Conservation (phyloP, 2,888 invertebrate species). For the Opisthograptis luteolata region DNA sequence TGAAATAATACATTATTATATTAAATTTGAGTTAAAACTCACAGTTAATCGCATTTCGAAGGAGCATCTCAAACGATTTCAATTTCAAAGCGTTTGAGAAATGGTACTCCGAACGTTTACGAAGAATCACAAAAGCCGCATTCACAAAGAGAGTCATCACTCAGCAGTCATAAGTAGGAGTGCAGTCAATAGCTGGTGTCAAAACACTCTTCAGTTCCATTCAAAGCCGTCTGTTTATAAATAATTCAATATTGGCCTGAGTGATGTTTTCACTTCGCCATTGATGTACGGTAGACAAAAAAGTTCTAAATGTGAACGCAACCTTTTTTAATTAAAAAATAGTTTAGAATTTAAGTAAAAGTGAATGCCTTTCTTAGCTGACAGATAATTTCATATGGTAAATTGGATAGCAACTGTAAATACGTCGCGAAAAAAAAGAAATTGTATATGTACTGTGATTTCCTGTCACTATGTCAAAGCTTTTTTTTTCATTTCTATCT, state of each 20-base stretch:
- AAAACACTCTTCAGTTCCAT: conserved; percentile 68
- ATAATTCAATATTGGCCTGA: conserved; percentile 75
- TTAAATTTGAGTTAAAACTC: not conserved
- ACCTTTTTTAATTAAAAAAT: no score
- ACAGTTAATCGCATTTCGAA: conserved; percentile 9
- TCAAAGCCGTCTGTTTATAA: conserved; percentile 72
- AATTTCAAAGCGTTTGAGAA: conserved; percentile 37
- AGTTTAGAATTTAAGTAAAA: no score
- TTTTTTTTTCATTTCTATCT: no score
- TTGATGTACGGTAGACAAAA: conserved; percentile 41
- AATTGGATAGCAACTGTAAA: no score
- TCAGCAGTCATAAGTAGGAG: conserved; percentile 74
- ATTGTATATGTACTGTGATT: no score
- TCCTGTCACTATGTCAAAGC: no score
- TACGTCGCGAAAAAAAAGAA: no score
- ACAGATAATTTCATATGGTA: no score
- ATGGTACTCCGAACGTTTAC: conserved; percentile 40
- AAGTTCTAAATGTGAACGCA: conserved; percentile 11
- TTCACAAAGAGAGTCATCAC: conserved; percentile 70
- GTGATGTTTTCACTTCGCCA: conserved; percentile 51
- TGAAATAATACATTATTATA: no score
- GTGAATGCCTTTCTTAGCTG: no score
- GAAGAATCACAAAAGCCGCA: conserved; percentile 55
- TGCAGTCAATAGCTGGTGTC: conserved; percentile 79
- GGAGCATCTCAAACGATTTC: conserved; percentile 17